phyloP scores from a whole-genome alignment of 2,888 invertebrate genomes.

The Beris chalybata region DNA sequence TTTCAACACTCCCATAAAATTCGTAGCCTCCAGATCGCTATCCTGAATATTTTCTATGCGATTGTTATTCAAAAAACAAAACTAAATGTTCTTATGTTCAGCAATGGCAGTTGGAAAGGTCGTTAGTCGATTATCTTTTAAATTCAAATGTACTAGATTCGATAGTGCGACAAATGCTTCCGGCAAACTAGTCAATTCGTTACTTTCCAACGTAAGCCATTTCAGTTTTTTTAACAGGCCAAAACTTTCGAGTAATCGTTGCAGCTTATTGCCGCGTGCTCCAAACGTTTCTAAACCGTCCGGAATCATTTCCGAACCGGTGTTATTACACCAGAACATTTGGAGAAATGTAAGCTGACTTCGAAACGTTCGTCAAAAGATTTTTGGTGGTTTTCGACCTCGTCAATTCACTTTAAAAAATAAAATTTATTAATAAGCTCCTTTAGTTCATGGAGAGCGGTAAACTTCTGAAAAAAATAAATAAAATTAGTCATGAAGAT shows the following conservation, averaged over 20 bases:
- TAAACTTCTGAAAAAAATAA: too few species aligned
- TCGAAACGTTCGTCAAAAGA: too few species aligned
- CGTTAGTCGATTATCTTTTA: constrained; percentile 61
- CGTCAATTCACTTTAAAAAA: too few species aligned
- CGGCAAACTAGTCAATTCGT: constrained; percentile 61
- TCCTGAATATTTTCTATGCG: constrained; percentile 30
- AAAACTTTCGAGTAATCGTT: constrained; percentile 62
- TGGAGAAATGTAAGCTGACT: constrained; percentile 63
- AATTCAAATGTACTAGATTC: constrained; percentile 65
- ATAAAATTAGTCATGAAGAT: too few species aligned
- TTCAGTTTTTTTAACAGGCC: constrained; percentile 61
- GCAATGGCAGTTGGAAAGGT: constrained; percentile 59
- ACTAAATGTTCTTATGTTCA: constrained; percentile 59
- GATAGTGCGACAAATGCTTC: constrained; percentile 59
- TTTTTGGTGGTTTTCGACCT: too few species aligned
- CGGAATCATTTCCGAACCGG: constrained; percentile 62
- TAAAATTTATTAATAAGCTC: too few species aligned
- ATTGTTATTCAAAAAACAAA: constrained; percentile 61
- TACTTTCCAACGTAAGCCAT: constrained; percentile 71
- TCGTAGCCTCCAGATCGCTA: constrained; percentile 47
- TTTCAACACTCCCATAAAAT: constrained; percentile 60
- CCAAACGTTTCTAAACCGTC: constrained; percentile 67
- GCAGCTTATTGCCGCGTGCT: constrained; percentile 65
- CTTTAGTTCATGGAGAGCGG: too few species aligned
- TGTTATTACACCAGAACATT: constrained; percentile 69